Conservation (phyloP, 53 echinoderm and acorn worm species). For the Luidia sarsii region DNA sequence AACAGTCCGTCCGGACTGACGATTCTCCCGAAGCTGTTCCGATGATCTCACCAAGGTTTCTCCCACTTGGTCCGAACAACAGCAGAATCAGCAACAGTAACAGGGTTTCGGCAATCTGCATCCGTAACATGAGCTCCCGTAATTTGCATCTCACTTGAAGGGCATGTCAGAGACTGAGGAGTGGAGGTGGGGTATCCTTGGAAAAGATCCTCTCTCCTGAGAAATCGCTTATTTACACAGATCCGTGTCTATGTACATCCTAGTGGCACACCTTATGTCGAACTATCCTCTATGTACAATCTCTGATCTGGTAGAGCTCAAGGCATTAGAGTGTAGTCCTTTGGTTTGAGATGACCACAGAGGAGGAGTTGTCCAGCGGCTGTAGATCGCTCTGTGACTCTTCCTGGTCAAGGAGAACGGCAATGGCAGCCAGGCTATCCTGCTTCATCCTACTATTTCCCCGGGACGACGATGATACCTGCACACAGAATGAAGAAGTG, state of each 20-base stretch:
- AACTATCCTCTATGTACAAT: neutral
- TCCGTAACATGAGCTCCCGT: too few relatives aligned
- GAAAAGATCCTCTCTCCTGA: neutral
- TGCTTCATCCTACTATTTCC: conserved; percentile 78
- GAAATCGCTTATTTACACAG: neutral
- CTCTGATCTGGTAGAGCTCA: neutral
- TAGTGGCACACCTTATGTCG: neutral
- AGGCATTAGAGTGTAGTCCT: conserved; percentile 78
- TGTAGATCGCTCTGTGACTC: conserved; percentile 67
- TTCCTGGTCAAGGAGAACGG: conserved; percentile 83
- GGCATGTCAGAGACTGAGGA: too few relatives aligned
- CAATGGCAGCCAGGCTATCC: conserved; percentile 92
- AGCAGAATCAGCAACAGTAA: too few relatives aligned
- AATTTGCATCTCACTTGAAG: too few relatives aligned
- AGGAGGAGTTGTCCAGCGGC: conserved; percentile 75
- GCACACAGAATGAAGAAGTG: too few relatives aligned
- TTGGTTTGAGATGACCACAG: conserved; percentile 88
- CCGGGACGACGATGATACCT: conserved; percentile 61
- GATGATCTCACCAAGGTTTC: too few relatives aligned
- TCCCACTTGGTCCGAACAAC: neutral
- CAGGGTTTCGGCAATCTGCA: too few relatives aligned
- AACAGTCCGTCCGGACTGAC: too few relatives aligned
- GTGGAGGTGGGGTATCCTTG: too few relatives aligned
- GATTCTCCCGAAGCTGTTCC: too few relatives aligned
- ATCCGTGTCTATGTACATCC: neutral